Conservation (phyloP, 2,797 vertebrate genomes). For the Ambastaia sidthimunki region DNA sequence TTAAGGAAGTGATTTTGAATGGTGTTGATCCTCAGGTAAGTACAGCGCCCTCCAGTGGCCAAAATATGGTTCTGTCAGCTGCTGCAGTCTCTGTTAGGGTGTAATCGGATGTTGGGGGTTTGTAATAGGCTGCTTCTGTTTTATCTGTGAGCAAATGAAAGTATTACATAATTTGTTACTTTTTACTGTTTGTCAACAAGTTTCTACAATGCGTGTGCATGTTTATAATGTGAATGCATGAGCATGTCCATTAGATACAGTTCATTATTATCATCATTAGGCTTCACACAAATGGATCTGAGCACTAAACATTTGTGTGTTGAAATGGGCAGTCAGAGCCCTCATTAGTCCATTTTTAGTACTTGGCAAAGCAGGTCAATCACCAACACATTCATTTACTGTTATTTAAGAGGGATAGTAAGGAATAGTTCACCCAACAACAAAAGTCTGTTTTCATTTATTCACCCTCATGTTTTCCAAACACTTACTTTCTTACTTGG, state of each 20-base stretch:
- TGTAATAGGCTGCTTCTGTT: background rate
- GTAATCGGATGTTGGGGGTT: constrained; percentile 1
- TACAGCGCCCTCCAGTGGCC: constrained; percentile 72
- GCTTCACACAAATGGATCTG: constrained; percentile 23
- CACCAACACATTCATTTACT: constrained; percentile 13
- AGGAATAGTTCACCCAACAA: background rate
- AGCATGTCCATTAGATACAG: constrained; percentile 65
- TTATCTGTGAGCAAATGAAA: constrained; percentile 25
- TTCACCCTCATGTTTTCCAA: background rate
- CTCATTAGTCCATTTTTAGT: constrained; percentile 14
- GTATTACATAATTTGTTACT: constrained; percentile 14
- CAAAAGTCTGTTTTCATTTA: background rate
- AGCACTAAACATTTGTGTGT: constrained; percentile 15
- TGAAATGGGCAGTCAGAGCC: background rate
- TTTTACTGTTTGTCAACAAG: background rate
- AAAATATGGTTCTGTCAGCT: constrained; percentile 61
- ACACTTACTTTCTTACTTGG: background rate
- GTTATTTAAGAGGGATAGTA: background rate
- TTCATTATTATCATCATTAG: constrained; percentile 6
- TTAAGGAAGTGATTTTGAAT: constrained; percentile 93
- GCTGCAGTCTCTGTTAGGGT: constrained; percentile 44
- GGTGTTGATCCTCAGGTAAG: constrained; percentile 90
- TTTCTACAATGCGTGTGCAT: constrained; percentile 71
- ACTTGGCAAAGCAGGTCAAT: constrained; percentile 16
- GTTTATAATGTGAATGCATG: constrained; percentile 65